Conservation (phyloP, 2,888 invertebrate species). For the Philereme vetulata region DNA sequence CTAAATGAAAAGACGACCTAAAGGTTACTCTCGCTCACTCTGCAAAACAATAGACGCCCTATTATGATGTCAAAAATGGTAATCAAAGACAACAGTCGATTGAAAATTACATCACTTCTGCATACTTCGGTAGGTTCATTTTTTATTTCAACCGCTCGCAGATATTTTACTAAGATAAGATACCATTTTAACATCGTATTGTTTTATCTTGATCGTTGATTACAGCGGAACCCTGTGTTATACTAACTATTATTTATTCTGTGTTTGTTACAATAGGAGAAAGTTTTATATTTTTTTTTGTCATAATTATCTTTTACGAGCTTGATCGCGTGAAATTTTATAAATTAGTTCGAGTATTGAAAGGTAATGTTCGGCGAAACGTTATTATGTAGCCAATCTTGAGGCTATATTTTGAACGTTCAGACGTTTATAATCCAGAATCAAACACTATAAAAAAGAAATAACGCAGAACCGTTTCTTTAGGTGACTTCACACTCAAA, state of each 20-base stretch:
- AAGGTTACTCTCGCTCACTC: too few relatives aligned
- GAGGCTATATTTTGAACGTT: not conserved
- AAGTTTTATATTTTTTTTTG: slow-evolving; percentile 5
- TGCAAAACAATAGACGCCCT: too few relatives aligned
- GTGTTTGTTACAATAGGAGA: slow-evolving; percentile 8
- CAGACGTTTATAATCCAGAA: too few relatives aligned
- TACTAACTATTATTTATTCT: slow-evolving; percentile 1
- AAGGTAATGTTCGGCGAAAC: not conserved
- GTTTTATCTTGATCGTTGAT: slow-evolving; percentile 21
- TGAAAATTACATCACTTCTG: too few relatives aligned
- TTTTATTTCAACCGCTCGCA: too few relatives aligned
- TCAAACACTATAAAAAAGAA: too few relatives aligned
- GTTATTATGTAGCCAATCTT: not conserved
- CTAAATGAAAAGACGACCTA: too few relatives aligned
- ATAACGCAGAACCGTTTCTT: too few relatives aligned
- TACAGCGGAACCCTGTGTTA: slow-evolving; percentile 8
- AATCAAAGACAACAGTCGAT: too few relatives aligned
- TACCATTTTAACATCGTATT: slow-evolving; percentile 12
- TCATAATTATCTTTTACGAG: not conserved
- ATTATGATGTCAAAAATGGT: too few relatives aligned
- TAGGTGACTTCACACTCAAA: too few relatives aligned
- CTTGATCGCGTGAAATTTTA: slow-evolving; percentile 11
- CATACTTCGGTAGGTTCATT: too few relatives aligned
- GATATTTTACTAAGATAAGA: slow-evolving; percentile 9
- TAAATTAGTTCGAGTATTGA: not conserved